Conservation (phyloP, 2,888 invertebrate species). For the Amiota mariae region DNA sequence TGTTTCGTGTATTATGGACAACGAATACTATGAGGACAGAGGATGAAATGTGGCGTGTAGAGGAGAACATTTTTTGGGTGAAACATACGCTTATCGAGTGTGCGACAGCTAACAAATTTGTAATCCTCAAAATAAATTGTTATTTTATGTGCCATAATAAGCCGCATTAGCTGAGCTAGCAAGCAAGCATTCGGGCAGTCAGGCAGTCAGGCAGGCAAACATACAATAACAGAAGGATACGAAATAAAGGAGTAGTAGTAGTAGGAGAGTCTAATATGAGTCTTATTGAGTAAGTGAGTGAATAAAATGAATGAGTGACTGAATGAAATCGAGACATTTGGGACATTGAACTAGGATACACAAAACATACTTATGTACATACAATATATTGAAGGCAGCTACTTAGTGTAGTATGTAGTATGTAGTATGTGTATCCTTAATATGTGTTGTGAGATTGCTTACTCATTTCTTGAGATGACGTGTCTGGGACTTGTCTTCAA, state of each 20-base stretch:
- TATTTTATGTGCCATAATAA: constrained; percentile 67
- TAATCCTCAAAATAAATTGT: constrained; percentile 66
- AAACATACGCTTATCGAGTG: constrained; percentile 23
- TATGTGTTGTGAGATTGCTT: not conserved
- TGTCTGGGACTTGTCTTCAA: constrained; percentile 25
- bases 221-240: constrained; percentile 23
- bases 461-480: constrained; percentile 8
- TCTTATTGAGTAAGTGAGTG: constrained; percentile 33
- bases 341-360: constrained; percentile 54
- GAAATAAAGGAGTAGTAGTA: constrained; percentile 12
- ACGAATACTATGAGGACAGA: too few relatives aligned
- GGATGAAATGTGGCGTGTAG: too few relatives aligned
- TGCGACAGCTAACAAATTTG: constrained; percentile 49
- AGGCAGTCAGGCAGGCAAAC: too few relatives aligned
- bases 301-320: constrained; percentile 50
- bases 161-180: constrained; percentile 54
- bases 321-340: constrained; percentile 59
- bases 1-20: not conserved
- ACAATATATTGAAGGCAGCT: constrained; percentile 39
- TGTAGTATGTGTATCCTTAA: constrained; percentile 1
- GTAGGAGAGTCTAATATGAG: constrained; percentile 20
- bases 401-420: constrained; percentile 42
- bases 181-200: too few relatives aligned
- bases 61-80: not conserved
- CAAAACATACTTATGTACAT: constrained; percentile 18